These are phyloP conservation scores for Anabas testudineus DNA, from an alignment of 2,797 vertebrate species.

Conservation along the genomic window DNA sequence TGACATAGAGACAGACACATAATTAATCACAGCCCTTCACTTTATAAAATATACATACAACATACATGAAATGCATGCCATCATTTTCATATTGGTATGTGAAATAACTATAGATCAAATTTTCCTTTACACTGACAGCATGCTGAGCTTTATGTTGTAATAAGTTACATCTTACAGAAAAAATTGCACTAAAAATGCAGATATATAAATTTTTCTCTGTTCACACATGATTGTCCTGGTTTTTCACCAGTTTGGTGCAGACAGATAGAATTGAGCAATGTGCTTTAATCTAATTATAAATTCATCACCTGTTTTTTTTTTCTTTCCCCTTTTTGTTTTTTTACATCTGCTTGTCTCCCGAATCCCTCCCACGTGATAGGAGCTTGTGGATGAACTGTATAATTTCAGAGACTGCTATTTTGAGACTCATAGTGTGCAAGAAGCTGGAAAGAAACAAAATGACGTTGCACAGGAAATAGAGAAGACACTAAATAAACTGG, in stretches of 20 bases:
- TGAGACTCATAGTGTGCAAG: conserved; percentile 87
- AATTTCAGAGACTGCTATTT: conserved; percentile 91
- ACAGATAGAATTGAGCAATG: not conserved
- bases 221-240: not conserved
- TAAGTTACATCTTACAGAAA: no score
- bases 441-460: conserved; percentile 86
- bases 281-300: conserved; percentile 20
- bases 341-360: not conserved
- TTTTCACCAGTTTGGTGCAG: not conserved
- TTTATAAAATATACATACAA: no score
- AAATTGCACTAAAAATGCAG: not conserved
- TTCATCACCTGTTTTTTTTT: not conserved
- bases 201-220: not conserved
- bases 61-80: no score
- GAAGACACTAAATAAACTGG: conserved; percentile 83
- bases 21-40: no score
- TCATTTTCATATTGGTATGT: no score
- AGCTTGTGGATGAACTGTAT: conserved; percentile 89
- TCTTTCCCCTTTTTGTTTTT: not conserved
- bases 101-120: no score
- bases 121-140: no score
- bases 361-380: conserved; percentile 70
- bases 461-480: conserved; percentile 86
- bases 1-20: no score
- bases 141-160: not conserved